phyloP scores from a whole-genome alignment of 2,888 invertebrate species.

The Polydrusus cervinus region DNA sequence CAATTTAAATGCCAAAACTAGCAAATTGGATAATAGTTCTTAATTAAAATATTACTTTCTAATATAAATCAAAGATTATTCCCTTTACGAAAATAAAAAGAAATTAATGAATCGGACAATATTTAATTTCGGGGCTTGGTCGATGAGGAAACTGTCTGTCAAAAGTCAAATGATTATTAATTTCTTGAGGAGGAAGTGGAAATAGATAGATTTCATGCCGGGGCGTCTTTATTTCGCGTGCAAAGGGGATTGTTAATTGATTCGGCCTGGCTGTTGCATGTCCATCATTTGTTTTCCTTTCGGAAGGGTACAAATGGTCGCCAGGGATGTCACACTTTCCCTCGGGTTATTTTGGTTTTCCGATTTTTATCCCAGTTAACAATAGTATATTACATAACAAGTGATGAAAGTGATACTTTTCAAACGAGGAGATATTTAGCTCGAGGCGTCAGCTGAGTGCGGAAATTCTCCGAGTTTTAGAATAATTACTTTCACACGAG shows the following conservation, averaged over 20 bases:
- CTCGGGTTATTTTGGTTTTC: neutral
- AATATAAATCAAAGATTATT: neutral
- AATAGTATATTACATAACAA: no score
- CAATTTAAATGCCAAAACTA: no score
- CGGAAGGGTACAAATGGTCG: slow-evolving; percentile 11
- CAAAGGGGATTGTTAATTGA: slow-evolving; percentile 41
- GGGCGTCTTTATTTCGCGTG: slow-evolving; percentile 50
- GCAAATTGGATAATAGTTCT: no score
- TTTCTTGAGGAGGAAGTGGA: slow-evolving; percentile 40
- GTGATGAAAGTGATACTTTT: no score
- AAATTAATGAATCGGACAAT: slow-evolving; percentile 43
- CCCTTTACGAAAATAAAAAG: neutral
- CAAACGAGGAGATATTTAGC: no score
- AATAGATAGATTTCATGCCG: slow-evolving; percentile 46
- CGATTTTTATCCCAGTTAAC: neutral
- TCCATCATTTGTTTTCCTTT: slow-evolving; percentile 1
- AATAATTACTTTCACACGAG: no score
- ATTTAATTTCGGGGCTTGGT: slow-evolving; percentile 41
- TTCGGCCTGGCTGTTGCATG: slow-evolving; percentile 45
- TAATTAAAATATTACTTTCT: no score
- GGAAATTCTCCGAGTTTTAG: no score
- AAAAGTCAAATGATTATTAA: slow-evolving; percentile 52
- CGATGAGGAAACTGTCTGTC: slow-evolving; percentile 48
- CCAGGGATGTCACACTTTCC: slow-evolving; percentile 4
- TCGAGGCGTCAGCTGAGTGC: no score